Evolutionary conservation across 1,140 invertebrate species (phyloP), one percentile per base, ranked within the genome.

Genomic region (Lepidurus packardi): DNA sequence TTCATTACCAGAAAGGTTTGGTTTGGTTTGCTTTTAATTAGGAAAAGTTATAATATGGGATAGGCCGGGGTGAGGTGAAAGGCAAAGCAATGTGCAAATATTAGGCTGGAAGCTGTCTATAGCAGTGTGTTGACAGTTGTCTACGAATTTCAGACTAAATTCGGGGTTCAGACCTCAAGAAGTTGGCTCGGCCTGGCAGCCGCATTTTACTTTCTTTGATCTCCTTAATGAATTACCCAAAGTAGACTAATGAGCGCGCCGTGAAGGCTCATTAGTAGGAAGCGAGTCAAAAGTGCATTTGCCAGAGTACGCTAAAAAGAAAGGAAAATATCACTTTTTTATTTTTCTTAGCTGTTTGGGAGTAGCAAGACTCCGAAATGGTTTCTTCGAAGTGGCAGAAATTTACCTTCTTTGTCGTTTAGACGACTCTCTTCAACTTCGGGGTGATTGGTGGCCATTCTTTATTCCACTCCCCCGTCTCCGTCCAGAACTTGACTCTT

Each of bases 401-500:
- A 65, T n/a, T 65, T 65, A 65, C 53, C 53, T 65, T 65, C 25
- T 65, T 65, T 65, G 53, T 65, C 53, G 21, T 65, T 65, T 65
- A 65, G n/a, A 65, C 21, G 53, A 65, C 53, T 65, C 16, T 65
- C 16, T 65, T 8, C 53, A 65, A 65, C 16, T 16, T 65, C n/a
- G 7, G 53, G 53, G 53, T 65, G 53, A 65, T 65, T 65, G 53
- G 53, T 65, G 13, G 13, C 53, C 8, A 65, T 65, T 65, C 16
- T 65, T 65, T n/a, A 65, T 1, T 21, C 53, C 16, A 65, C 53
- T 65, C 53, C 13, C 53, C 34, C 53, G 53, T 13, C 53, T n/a
- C 53, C 16, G 21, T 65, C 53, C 21, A 21, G 13, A 65, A 65
- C 53, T 65, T 21, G 53, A 65, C 53, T 65, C 53, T 21, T 65